Base-by-base conservation (phyloP, 2,797 vertebrate species). In the Argentina silus region DNA sequence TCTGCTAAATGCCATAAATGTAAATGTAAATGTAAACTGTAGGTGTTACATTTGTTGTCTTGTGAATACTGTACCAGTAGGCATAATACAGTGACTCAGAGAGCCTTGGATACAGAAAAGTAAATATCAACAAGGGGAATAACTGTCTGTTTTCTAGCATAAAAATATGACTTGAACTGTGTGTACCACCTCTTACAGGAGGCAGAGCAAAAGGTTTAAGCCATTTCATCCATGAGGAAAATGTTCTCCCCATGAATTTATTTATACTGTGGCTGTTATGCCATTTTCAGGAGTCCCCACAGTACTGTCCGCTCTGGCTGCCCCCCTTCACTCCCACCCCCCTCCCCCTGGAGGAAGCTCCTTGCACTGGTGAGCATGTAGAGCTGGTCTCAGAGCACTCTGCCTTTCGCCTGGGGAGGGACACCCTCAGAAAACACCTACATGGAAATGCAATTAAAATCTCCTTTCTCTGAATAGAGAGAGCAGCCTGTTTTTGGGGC, bases 361-460 rank as follows among this genome's bases (percentile, higher is more conserved):
- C 86, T 85, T 86, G 81, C 86, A 81, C 88, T 77, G 82, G 75
- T 82, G 85, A 87, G 88, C 90, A 82, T 87, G 90, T 89, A 85
- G 81, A 62, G 77, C 89, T 86, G 55, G 76, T 88, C 91, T 89
- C 87, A 17, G 82, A 91, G 90, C 91, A 92, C 92, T 92, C 87
- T 91, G 73, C 81, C 78, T 43, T 65, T 86, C 87, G 89, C 85
- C 83, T 85, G 76, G 90, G 90, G 92, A 90, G 84, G 48, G 84
- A 87, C 86, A 87, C 87, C 88, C 90, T 91, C 84, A 75, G 79
- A 88, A 91, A 91, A 90, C 87, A 86, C 88, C 85, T 91, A 93
- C 91, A 93, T 89, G 90, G 66, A 93, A 94, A 94, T 83, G 92
- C 92, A 93, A 94, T 94, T 94, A 94, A 93, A 92, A 92, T 85